phyloP scores from a whole-genome alignment of 2,888 invertebrate genomes.

The Blomia tropicalis region DNA sequence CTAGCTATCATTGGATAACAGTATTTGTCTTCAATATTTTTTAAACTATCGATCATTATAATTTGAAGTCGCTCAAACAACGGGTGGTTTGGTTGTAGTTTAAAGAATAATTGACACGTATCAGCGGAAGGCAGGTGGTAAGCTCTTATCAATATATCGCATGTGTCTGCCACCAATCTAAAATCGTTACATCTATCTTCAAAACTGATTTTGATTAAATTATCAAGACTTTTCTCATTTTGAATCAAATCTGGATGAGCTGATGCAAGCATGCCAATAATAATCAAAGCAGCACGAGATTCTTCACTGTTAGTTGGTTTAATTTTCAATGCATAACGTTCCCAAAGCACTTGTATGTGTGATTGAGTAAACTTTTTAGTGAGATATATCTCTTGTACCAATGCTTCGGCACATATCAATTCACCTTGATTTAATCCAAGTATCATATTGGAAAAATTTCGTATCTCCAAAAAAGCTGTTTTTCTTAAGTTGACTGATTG shows the following conservation, averaged over 20 bases:
- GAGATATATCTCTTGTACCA: constrained; percentile 45
- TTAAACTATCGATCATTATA: constrained; percentile 41
- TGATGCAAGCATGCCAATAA: constrained; percentile 59
- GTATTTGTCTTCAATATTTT: constrained; percentile 37
- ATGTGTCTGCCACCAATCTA: constrained; percentile 44
- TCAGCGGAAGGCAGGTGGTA: constrained; percentile 33
- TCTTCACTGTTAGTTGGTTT: constrained; percentile 52
- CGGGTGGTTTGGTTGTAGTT: constrained; percentile 41
- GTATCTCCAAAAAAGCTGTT: constrained; percentile 43
- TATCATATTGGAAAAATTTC: constrained; percentile 45
- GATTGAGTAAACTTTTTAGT: constrained; percentile 43
- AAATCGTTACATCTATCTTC: constrained; percentile 42
- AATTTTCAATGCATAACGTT: constrained; percentile 55
- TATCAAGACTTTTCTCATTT: constrained; percentile 46
- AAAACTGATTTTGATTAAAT: constrained; percentile 56
- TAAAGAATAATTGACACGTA: constrained; percentile 32
- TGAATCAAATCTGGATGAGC: constrained; percentile 38
- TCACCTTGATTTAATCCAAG: constrained; percentile 45
- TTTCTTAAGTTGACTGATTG: background rate
- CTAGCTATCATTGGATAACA: constrained; percentile 46
- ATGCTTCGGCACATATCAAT: constrained; percentile 45
- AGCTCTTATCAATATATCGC: constrained; percentile 42
- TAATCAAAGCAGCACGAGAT: constrained; percentile 53
- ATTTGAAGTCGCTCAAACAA: constrained; percentile 42
- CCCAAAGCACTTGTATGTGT: constrained; percentile 56